Base-by-base conservation (phyloP, 2,888 invertebrate species). In the Brachypalpus laphriformis region DNA sequence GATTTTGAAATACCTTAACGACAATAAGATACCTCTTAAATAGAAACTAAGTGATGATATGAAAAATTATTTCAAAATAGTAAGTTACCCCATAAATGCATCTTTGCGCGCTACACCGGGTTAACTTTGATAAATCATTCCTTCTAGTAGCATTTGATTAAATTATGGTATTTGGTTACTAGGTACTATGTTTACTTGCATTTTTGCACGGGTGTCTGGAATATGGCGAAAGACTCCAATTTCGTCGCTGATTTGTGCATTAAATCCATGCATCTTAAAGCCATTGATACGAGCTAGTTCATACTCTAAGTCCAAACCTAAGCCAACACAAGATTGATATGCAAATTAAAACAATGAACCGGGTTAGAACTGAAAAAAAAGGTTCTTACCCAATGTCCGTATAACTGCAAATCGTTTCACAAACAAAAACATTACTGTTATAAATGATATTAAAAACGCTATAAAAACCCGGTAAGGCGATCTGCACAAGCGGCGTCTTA, bases 261-360 rank as follows among this genome's bases (percentile, higher is more conserved):
- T 99, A 91, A 98, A 99, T 0, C 98, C 98, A 93, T 97, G 97
- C 97, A 85, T 95, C 95, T 7, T n/a, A n/a, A n/a, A n/a, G n/a
- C n/a, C n/a, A n/a, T n/a, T n/a, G n/a, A n/a, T n/a, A n/a, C n/a
- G n/a, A n/a, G n/a, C n/a, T n/a, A n/a, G n/a, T n/a, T n/a, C n/a
- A n/a, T n/a, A n/a, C n/a, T n/a, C n/a, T n/a, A n/a, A n/a, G n/a
- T n/a, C n/a, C n/a, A n/a, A 93, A 61, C 82, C 91, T 93, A 93
- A 80, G 54, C 89, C 88, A 14, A 37, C 8, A 40, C 7, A 16
- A 31, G 9, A 57, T n/a, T n/a, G 20, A 5, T 34, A 68, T 59
- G 20, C 7, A 57, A 25, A 16, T 42, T 40, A 70, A 9, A 16
- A 9, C 9, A 16, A 20, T 22, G n/a, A 66, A 66, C 82, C 56